Percentiles rank a stretch among this genome's conserved stretches.
Evolutionary conservation across 2,888 invertebrate species (phyloP).

Genomic region (Meteorus colon): DNA sequence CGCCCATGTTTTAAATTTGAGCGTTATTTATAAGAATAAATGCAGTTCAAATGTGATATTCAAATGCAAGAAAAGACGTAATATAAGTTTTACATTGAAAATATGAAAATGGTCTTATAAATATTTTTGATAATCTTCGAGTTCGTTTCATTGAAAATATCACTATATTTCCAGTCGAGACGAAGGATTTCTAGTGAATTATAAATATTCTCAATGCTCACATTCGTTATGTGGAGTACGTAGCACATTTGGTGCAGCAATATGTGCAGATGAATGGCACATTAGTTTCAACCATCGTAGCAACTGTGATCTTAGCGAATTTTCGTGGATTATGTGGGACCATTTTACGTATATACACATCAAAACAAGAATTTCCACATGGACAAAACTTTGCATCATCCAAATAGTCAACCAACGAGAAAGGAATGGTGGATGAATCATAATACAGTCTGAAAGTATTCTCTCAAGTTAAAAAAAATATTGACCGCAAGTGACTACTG

Average conservation of each 20-base stretch:
- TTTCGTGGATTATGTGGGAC: conserved; percentile 51
- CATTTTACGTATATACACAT: conserved; percentile 53
- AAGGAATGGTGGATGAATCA: conserved; percentile 77
- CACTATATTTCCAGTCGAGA: not conserved
- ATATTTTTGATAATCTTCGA: not conserved
- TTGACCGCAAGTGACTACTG: not conserved
- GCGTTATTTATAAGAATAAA: not conserved
- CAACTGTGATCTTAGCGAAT: conserved; percentile 47
- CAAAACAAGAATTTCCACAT: conserved; percentile 76
- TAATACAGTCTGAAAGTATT: conserved; percentile 74
- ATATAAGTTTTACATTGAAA: not conserved
- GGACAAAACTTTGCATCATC: conserved; percentile 79
- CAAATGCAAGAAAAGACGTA: not conserved
- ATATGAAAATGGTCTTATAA: not conserved
- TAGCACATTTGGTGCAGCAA: conserved; percentile 76
- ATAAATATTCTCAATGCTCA: not conserved
- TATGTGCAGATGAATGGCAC: conserved; percentile 78
- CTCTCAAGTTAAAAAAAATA: not conserved
- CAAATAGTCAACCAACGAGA: conserved; percentile 77
- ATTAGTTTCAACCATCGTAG: conserved; percentile 64
- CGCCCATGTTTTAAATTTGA: not conserved
- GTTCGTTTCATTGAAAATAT: not conserved
- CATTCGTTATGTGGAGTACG: conserved; percentile 38
- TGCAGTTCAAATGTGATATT: not conserved
- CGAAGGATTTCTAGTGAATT: not conserved